Conservation (phyloP, 1,140 invertebrate species). For the Rhyacophila brunnea region DNA sequence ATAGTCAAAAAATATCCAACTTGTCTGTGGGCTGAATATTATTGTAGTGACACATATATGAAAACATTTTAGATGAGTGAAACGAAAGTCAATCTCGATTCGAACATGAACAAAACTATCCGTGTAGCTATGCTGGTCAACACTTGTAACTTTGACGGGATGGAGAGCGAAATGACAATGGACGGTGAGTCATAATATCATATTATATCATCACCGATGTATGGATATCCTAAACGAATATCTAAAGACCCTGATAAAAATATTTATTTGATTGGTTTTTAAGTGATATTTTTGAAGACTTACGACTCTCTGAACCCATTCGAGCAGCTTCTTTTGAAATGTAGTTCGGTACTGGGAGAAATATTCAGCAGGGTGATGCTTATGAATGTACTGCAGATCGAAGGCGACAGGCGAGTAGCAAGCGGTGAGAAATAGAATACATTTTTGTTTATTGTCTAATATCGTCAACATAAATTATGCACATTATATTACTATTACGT, state of each 20-base stretch:
- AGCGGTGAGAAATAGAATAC: constrained; percentile 41
- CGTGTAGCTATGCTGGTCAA: constrained; percentile 41
- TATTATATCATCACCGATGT: no score
- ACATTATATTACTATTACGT: no score
- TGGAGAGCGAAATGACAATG: constrained; percentile 41
- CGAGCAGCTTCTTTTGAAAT: constrained; percentile 62
- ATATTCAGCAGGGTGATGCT: constrained; percentile 58
- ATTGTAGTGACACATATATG: no score
- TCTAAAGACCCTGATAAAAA: neutral
- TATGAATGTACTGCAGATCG: constrained; percentile 51
- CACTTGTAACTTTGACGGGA: constrained; percentile 38
- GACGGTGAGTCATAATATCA: constrained; percentile 37
- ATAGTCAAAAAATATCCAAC: no score
- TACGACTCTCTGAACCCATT: constrained; percentile 59
- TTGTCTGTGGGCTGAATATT: no score
- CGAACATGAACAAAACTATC: constrained; percentile 26
- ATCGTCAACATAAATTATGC: no score
- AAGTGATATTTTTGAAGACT: constrained; percentile 58
- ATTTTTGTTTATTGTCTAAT: neutral
- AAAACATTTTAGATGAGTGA: no score
- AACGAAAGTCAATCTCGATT: no score
- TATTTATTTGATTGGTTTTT: constrained; percentile 22
- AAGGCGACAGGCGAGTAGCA: constrained; percentile 47
- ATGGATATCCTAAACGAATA: no score
- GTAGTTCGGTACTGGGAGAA: constrained; percentile 59